Evolutionary conservation across 2,888 invertebrate genomes (phyloP).

Genomic region (Leptinotarsa rubiginosa): DNA sequence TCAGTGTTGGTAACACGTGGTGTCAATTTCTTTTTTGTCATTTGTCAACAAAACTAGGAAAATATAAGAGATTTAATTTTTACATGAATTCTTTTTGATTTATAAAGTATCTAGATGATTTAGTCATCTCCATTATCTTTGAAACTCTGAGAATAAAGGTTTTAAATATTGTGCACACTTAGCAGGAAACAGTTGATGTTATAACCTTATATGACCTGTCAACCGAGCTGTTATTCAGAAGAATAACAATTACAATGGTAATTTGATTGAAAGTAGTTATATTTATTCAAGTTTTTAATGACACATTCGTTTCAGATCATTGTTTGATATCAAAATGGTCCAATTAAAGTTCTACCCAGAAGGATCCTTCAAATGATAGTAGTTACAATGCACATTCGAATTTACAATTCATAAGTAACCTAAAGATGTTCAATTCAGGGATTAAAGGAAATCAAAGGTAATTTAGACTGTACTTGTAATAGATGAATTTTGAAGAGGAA

Average conservation of each 20-base stretch:
- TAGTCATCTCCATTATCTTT: conserved; percentile 1
- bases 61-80: conserved; percentile 47
- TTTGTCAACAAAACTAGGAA: conserved; percentile 60
- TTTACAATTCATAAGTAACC: conserved; percentile 45
- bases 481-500: too few relatives aligned
- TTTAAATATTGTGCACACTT: conserved; percentile 14
- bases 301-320: neutral
- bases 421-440: conserved; percentile 61
- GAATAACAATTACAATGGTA: conserved; percentile 27
- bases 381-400: conserved; percentile 24
- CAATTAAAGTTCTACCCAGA: conserved; percentile 5
- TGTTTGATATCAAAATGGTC: neutral
- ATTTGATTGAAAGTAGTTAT: conserved; percentile 15
- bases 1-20: neutral
- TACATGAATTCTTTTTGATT: conserved; percentile 46
- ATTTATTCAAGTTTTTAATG: conserved; percentile 1
- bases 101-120: conserved; percentile 45
- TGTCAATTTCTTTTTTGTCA: conserved; percentile 49
- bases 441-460: conserved; percentile 59
- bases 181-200: conserved; percentile 47
- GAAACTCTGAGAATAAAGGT: conserved; percentile 4
- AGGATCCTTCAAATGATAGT: conserved; percentile 9
- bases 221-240: conserved; percentile 55
- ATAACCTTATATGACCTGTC: conserved; percentile 64
- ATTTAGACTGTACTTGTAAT: neutral